Evolutionary conservation across 2,797 vertebrate genomes (phyloP).

Genomic region (Dipus sagitta): DNA sequence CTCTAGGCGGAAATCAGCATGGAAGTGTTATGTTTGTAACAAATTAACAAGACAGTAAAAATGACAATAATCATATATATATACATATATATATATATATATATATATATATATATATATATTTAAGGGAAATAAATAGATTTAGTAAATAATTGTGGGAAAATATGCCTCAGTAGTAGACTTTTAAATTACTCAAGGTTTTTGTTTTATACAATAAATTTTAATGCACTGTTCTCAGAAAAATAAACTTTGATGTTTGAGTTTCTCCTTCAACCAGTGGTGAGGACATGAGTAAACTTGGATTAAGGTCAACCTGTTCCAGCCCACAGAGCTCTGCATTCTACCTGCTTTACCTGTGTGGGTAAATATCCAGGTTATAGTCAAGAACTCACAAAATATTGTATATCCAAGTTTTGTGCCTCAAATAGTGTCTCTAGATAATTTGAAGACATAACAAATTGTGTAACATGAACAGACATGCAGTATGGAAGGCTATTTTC

Average conservation of each 20-base stretch:
- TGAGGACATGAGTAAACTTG: slow-evolving; percentile 71
- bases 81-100: too few species aligned
- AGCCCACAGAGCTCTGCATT: slow-evolving; percentile 69
- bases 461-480: slow-evolving; percentile 69
- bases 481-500: slow-evolving; percentile 21
- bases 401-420: slow-evolving; percentile 56
- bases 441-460: slow-evolving; percentile 78
- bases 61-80: slow-evolving; percentile 54
- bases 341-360: neutral
- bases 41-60: slow-evolving; percentile 77
- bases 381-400: slow-evolving; percentile 59
- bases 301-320: slow-evolving; percentile 70
- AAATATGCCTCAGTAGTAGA: slow-evolving; percentile 81
- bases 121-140: slow-evolving; percentile 87
- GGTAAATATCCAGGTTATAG: slow-evolving; percentile 39
- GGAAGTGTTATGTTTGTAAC: slow-evolving; percentile 84
- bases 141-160: slow-evolving; percentile 85
- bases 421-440: slow-evolving; percentile 78
- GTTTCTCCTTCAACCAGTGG: slow-evolving; percentile 36
- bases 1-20: slow-evolving; percentile 77
- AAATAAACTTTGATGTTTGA: slow-evolving; percentile 77
- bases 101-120: slow-evolving; percentile 77
- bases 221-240: slow-evolving; percentile 68
- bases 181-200: slow-evolving; percentile 84
- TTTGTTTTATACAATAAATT: slow-evolving; percentile 83